These are phyloP conservation scores for Bombyx mandarina DNA, from an alignment of 1,140 invertebrate species.

Conservation along the genomic window DNA sequence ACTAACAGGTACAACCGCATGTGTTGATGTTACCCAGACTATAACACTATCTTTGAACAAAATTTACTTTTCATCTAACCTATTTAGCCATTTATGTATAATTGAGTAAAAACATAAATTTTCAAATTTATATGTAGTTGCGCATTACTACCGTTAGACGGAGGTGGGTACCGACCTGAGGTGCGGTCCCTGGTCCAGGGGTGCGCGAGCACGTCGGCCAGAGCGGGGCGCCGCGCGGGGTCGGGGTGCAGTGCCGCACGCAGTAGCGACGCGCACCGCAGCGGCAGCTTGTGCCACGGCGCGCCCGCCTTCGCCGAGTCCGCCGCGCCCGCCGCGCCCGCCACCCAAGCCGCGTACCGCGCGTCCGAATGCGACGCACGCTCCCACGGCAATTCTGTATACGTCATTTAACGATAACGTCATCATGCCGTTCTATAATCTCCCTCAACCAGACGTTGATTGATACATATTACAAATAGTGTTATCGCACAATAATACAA, in stretches of 20 bases:
- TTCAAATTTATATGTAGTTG: no score
- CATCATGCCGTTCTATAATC: background rate
- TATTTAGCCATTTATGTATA: no score
- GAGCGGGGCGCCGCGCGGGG: conserved; percentile 75
- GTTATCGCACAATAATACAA: background rate
- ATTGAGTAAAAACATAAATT: no score
- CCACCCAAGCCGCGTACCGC: conserved; percentile 87
- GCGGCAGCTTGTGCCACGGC: conserved; percentile 87
- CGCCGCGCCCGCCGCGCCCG: conserved; percentile 70
- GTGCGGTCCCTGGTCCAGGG: conserved; percentile 77
- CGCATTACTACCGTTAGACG: no score
- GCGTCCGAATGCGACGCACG: conserved; percentile 78
- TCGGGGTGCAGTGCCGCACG: conserved; percentile 80
- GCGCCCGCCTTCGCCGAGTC: conserved; percentile 33
- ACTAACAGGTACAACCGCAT: no score
- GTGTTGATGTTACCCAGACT: no score
- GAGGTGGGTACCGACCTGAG: conserved; percentile 1
- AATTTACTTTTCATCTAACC: no score
- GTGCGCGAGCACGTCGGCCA: conserved; percentile 82
- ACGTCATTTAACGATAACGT: background rate
- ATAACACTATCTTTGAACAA: no score
- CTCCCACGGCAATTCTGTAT: conserved; percentile 91
- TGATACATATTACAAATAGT: background rate
- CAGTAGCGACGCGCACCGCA: conserved; percentile 80
- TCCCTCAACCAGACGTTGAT: background rate